A percentile compares a stretch with the other conserved stretches of the same genome.
Evolutionary conservation across 1,140 invertebrate genomes (phyloP).

Genomic region (Rhysida immarginata): DNA sequence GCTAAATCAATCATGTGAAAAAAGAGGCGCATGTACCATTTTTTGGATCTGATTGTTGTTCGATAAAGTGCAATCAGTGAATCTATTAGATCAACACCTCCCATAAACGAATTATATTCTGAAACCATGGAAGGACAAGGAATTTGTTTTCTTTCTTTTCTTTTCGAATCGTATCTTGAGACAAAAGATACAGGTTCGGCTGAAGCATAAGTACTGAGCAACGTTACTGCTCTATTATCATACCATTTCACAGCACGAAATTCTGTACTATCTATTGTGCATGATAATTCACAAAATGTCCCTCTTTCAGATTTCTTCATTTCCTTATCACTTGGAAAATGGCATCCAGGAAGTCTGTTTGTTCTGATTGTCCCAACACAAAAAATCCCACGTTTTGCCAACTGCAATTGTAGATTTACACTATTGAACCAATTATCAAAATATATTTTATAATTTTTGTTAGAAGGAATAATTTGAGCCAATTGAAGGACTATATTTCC

Average conservation of each 20-base stretch:
- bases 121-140: too few species aligned
- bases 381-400: conserved; percentile 17
- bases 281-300: neutral
- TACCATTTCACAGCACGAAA: neutral
- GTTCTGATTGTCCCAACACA: conserved; percentile 28
- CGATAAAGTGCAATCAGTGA: too few species aligned
- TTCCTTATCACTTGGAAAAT: conserved; percentile 19
- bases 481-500: too few species aligned
- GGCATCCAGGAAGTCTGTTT: conserved; percentile 24
- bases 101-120: too few species aligned
- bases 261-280: neutral
- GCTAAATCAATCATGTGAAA: too few species aligned
- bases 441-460: conserved; percentile 15
- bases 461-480: conserved; percentile 13
- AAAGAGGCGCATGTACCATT: too few species aligned
- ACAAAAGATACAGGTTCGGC: too few species aligned
- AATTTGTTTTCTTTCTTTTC: too few species aligned
- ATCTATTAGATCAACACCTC: too few species aligned
- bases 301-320: conserved; percentile 17
- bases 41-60: too few species aligned
- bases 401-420: conserved; percentile 13
- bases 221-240: neutral
- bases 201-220: too few species aligned
- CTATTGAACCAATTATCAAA: conserved; percentile 21
- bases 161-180: too few species aligned